Base-by-base conservation (phyloP, 2,797 vertebrate genomes). In the Fratercula arctica region DNA sequence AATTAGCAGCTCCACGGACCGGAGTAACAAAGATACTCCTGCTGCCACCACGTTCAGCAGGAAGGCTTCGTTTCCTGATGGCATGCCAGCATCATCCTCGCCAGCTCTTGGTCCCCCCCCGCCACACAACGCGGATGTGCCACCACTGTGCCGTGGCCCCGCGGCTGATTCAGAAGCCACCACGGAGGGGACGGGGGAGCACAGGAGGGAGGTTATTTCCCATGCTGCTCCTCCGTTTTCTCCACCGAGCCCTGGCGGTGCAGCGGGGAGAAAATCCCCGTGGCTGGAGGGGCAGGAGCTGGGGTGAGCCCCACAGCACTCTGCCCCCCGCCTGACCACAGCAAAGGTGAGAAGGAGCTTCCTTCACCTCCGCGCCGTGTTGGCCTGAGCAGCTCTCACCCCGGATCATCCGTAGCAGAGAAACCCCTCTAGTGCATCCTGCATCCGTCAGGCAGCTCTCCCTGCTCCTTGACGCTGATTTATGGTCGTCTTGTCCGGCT, bases 71-170 rank as follows among this genome's bases (percentile, higher is more conserved):
- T 23, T 31, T 72, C 10, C 2, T 16, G 63, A 33, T 7, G 50
- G 19, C 63, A n/a, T 14, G 17, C 14, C 2, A 4, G 54, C 45
- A 46, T 12, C 68, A 35, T 13, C 39, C 53, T 35, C 3, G 0
- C 13, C 72, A 91, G 82, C 9, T 16, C 61, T 35, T 1, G 3
- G 28, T 35, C n/a, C 46, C 8, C 9, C 33, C 60, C 39, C 2
- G 0, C 25, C 76, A 59, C 0, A 0, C 24, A 54, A 25, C 0
- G 1, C 16, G 35, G 24, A 60, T 0, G 1, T 35, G 17, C 54
- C n/a, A 51, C 56, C 3, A 0, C 8, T 39, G 25, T 19, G 21
- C 26, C 1, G 1, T 28, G 61, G 64, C 39, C 43, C 39, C 0
- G 2, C 0, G 3, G 4, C 60, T 63, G 37, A 51, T 68, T 48